phyloP scores from a whole-genome alignment of 1,140 invertebrate genomes.

The Drosophila hydei region DNA sequence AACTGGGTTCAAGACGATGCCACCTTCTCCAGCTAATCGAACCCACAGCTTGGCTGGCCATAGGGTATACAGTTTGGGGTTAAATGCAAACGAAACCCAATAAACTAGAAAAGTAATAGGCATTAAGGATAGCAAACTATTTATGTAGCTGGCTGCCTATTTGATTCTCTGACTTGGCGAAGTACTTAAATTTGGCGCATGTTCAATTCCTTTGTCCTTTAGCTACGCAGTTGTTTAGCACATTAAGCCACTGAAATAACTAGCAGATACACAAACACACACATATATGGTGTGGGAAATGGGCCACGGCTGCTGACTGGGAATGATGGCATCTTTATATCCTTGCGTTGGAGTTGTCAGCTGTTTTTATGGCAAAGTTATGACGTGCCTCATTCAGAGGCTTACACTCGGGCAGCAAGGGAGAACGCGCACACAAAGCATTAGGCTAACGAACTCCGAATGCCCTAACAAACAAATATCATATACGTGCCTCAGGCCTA shows the following conservation, averaged over 20 bases:
- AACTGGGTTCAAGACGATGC: too few relatives aligned
- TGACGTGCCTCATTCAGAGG: slow-evolving; percentile 74
- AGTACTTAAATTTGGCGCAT: slow-evolving; percentile 61
- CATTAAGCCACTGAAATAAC: slow-evolving; percentile 77
- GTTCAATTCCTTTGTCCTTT: slow-evolving; percentile 41
- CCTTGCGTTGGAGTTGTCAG: slow-evolving; percentile 63
- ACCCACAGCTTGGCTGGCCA: not conserved
- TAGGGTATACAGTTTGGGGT: not conserved
- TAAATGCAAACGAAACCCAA: slow-evolving; percentile 3
- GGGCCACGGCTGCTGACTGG: slow-evolving; percentile 2
- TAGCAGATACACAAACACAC: slow-evolving; percentile 15
- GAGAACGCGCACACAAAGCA: not conserved
- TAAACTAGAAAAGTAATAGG: slow-evolving; percentile 15
- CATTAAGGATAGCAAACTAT: slow-evolving; percentile 23
- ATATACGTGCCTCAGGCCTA: too few relatives aligned
- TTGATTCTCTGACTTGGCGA: slow-evolving; percentile 28
- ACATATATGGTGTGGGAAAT: not conserved
- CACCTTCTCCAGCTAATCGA: too few relatives aligned
- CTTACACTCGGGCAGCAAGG: slow-evolving; percentile 30
- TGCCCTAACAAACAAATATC: too few relatives aligned
- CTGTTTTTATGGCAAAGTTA: slow-evolving; percentile 76
- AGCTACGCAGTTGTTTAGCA: slow-evolving; percentile 68
- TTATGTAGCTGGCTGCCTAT: not conserved
- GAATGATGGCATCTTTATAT: slow-evolving; percentile 52
- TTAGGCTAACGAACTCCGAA: too few relatives aligned